Evolutionary conservation across 1,140 invertebrate species (phyloP), one percentile per base, ranked within the genome.

Genomic region (Triops longicaudatus): DNA sequence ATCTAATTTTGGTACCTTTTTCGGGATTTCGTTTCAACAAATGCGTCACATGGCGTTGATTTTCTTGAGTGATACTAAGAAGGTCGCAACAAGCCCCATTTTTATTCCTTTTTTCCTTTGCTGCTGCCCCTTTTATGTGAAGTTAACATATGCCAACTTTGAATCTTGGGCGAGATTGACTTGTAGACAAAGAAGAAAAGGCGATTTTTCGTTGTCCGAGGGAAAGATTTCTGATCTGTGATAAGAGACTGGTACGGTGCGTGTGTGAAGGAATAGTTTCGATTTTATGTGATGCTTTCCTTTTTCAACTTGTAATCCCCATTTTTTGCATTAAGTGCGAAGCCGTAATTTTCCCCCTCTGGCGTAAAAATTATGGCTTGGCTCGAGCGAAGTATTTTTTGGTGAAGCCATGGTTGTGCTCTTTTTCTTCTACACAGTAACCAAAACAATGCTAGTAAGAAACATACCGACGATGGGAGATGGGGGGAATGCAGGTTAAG

Each of bases 231-330:
- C 50, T 63, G 50, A 63, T 63, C 50, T 63, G 50, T 63, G 50
- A 63, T 63, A 63, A 63, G 50, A 63, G 50, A 63, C 50, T 63
- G 50, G 50, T 63, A 63, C 50, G 17, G 50, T 22, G 50, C 50
- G 50, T n/a, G 22, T 63, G 50, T 17, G 50, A 63, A 17, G 17
- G 50, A 22, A 22, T 63, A n/a, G 2, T n/a, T n/a, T 63, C 17
- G 3, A 63, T 63, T 63, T 22, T 63, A n/a, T 63, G 50, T 63
- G 50, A 63, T 63, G 50, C 50, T 63, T 63, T 63, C 31, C 31
- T 37, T 37, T 37, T 37, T 37, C 31, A 37, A 37, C 31, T 2
- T 37, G 31, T 4, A 37, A 37, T 37, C 31, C 31, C 31, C 7
- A 7, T 37, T 37, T 37, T 37, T 37, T 37, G 31, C 31, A 7